Percentiles rank a stretch among this genome's conserved stretches.
Conservation (phyloP, 1,140 invertebrate genomes). For the Drosophila carrolli region DNA sequence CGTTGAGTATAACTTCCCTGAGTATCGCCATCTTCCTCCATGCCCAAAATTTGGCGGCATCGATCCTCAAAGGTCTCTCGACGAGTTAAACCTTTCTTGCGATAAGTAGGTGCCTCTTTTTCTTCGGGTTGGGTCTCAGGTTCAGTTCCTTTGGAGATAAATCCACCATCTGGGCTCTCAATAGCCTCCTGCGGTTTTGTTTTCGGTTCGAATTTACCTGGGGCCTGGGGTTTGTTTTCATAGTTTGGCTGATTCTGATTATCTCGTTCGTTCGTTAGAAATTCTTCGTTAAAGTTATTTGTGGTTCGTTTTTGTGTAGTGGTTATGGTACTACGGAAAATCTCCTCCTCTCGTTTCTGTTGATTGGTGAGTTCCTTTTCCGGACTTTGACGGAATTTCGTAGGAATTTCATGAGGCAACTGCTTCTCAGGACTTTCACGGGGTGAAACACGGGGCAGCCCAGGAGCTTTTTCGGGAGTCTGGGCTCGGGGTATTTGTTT, state of each 20-base stretch:
- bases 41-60: conserved; percentile 88
- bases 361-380: conserved; percentile 2
- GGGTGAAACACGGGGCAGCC: conserved; percentile 19
- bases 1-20: conserved; percentile 55
- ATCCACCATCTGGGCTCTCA: conserved; percentile 69
- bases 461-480: conserved; percentile 15
- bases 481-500: conserved; percentile 5
- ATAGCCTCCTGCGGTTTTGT: conserved; percentile 6
- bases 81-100: conserved; percentile 80
- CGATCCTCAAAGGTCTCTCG: conserved; percentile 90
- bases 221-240: conserved; percentile 11
- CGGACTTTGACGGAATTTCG: conserved; percentile 23
- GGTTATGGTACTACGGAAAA: conserved; percentile 53
- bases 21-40: conserved; percentile 84
- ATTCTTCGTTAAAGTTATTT: conserved; percentile 64
- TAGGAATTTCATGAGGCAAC: conserved; percentile 7
- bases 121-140: conserved; percentile 30
- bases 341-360: conserved; percentile 36
- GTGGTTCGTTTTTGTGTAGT: conserved; percentile 50
- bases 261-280: conserved; percentile 67
- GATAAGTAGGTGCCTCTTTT: conserved; percentile 50
- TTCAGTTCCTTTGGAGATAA: conserved; percentile 63
- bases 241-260: conserved; percentile 20
- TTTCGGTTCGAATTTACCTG: conserved; percentile 2
- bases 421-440: conserved; percentile 44